A percentile compares a stretch with the other conserved stretches of the same genome.
These are phyloP conservation scores for Chauna torquata DNA, from an alignment of 2,113 vertebrate genomes.

Conservation along the genomic window DNA sequence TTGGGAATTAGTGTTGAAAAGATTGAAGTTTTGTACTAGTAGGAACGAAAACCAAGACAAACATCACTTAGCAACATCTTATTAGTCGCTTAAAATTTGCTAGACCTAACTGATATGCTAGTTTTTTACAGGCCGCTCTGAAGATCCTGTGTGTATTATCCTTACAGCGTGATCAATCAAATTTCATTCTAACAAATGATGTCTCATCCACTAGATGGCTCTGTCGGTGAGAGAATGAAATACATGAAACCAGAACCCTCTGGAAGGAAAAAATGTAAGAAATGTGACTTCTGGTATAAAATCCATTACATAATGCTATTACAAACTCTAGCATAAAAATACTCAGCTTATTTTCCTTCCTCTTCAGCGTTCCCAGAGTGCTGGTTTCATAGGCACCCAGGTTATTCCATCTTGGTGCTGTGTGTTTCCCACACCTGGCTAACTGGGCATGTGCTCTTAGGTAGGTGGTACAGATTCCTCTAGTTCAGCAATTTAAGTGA, in stretches of 20 bases:
- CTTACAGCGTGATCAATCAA: background rate
- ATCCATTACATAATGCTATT: background rate
- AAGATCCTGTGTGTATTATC: background rate
- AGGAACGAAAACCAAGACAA: background rate
- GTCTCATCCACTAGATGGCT: constrained; percentile 35
- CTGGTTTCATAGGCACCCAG: background rate
- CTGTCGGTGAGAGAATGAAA: background rate
- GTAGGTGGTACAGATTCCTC: background rate
- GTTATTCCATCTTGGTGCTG: background rate
- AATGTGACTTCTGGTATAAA: background rate
- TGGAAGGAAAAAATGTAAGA: background rate
- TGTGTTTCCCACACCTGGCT: background rate
- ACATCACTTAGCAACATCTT: background rate
- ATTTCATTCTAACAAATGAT: background rate
- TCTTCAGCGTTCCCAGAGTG: background rate
- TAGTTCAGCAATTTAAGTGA: background rate
- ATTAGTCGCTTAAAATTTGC: background rate
- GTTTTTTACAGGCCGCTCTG: background rate
- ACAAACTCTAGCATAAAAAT: background rate
- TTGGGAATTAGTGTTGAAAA: background rate
- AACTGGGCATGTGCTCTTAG: background rate
- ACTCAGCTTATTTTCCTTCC: background rate
- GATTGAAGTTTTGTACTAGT: background rate
- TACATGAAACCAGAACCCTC: background rate
- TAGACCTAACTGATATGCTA: background rate